Evolutionary conservation across 1,140 invertebrate species (phyloP).

Genomic region (Bicyclus anynana): DNA sequence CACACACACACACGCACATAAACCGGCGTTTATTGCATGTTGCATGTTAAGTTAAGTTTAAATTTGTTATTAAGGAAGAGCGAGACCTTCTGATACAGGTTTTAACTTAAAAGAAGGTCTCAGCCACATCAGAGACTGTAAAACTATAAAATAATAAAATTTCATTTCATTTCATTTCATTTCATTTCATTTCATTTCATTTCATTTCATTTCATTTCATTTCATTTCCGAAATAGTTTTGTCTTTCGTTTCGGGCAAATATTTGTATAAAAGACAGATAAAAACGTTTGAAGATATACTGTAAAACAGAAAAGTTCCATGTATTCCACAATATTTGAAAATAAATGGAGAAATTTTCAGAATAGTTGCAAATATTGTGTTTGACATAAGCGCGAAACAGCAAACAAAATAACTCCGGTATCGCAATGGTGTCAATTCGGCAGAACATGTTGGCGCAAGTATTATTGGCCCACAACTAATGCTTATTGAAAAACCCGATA

Average conservation of each 20-base stretch:
- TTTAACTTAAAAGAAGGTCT: too few species aligned
- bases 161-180: too few species aligned
- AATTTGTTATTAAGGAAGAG: too few species aligned
- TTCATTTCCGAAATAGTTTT: slow-evolving; percentile 28
- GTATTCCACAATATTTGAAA: slow-evolving; percentile 21
- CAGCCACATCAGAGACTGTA: too few species aligned
- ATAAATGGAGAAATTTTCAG: slow-evolving; percentile 27
- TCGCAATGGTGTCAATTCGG: slow-evolving; percentile 23
- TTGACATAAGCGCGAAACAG: slow-evolving; percentile 1
- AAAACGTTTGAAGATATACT: slow-evolving; percentile 11
- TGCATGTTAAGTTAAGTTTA: too few species aligned
- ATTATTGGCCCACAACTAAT: slow-evolving; percentile 29
- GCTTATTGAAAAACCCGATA: slow-evolving; percentile 22
- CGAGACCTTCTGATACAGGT: too few species aligned
- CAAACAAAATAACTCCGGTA: slow-evolving; percentile 14
- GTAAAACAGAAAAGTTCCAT: slow-evolving; percentile 27
- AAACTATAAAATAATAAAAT: too few species aligned
- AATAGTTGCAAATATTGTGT: slow-evolving; percentile 2
- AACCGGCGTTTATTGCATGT: too few species aligned
- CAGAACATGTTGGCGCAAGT: neutral
- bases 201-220: too few species aligned
- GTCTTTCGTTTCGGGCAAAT: slow-evolving; percentile 29
- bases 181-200: too few species aligned
- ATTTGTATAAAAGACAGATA: slow-evolving; percentile 18
- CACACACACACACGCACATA: too few species aligned